A percentile compares a stretch with the other conserved stretches of the same genome.
phyloP scores from a whole-genome alignment of 37 sponge, comb jelly and placozoan species.

The Chondrilla cf. caribensis region DNA sequence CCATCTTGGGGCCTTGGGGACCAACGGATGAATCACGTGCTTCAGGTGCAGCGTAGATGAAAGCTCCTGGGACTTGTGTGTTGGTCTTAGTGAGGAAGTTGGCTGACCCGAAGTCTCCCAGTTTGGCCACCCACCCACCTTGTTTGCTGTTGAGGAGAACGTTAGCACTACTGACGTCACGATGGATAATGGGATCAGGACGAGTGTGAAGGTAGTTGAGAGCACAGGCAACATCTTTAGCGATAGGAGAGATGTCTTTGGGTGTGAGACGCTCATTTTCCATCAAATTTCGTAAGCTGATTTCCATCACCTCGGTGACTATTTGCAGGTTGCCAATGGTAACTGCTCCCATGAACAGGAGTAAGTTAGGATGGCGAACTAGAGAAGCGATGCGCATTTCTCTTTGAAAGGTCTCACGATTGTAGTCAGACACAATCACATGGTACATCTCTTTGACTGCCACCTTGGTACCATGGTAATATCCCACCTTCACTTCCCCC shows the following conservation, averaged over 20 bases:
- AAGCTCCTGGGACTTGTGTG: slow-evolving; percentile 45
- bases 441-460: slow-evolving; percentile 68
- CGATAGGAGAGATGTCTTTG: slow-evolving; percentile 38
- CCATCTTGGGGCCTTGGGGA: slow-evolving; percentile 60
- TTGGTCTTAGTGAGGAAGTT: slow-evolving; percentile 34
- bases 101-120: slow-evolving; percentile 67
- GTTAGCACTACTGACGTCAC: slow-evolving; percentile 76
- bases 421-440: slow-evolving; percentile 36
- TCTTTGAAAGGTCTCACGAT: slow-evolving; percentile 35
- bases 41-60: slow-evolving; percentile 66
- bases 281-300: slow-evolving; percentile 52
- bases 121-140: slow-evolving; percentile 57
- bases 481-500: slow-evolving; percentile 42
- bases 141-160: slow-evolving; percentile 47
- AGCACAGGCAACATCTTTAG: slow-evolving; percentile 48
- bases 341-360: slow-evolving; percentile 66
- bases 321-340: slow-evolving; percentile 22
- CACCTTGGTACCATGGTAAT: slow-evolving; percentile 50
- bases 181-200: slow-evolving; percentile 72
- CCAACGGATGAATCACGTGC: slow-evolving; percentile 24
- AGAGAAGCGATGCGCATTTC: slow-evolving; percentile 62
- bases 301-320: slow-evolving; percentile 70
- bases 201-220: slow-evolving; percentile 67
- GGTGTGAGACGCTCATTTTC: slow-evolving; percentile 31
- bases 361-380: slow-evolving; percentile 64